phyloP scores from a whole-genome alignment of 2,888 invertebrate species.

The Erynnis tages region DNA sequence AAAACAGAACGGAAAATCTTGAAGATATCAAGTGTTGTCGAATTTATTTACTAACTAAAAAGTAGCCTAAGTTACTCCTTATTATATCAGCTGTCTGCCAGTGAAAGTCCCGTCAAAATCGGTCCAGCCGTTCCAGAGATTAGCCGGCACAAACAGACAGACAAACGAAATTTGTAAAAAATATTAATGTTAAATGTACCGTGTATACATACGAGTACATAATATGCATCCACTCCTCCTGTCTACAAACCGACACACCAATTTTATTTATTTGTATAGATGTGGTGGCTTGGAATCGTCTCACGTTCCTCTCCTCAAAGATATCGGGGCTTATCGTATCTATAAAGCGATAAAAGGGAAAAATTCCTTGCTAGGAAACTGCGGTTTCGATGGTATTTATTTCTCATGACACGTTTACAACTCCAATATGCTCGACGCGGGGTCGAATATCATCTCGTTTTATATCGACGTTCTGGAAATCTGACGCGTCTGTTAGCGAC shows the following conservation, averaged over 20 bases:
- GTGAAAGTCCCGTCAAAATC: too few species aligned
- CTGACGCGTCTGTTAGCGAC: slow-evolving; percentile 1
- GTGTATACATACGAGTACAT: too few species aligned
- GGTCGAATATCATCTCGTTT: slow-evolving; percentile 22
- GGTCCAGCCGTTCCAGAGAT: too few species aligned
- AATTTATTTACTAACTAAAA: slow-evolving; percentile 26
- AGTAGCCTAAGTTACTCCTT: too few species aligned
- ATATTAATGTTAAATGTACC: too few species aligned
- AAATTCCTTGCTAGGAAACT: slow-evolving; percentile 21
- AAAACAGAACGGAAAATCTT: not conserved
- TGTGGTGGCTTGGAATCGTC: slow-evolving; percentile 29
- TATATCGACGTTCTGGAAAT: slow-evolving; percentile 20
- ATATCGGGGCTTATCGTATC: slow-evolving; percentile 37
- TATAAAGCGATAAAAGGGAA: slow-evolving; percentile 34
- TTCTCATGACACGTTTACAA: slow-evolving; percentile 29
- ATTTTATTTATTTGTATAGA: too few species aligned
- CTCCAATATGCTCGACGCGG: slow-evolving; percentile 17
- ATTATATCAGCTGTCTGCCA: too few species aligned
- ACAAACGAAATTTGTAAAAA: too few species aligned
- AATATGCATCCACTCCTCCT: too few species aligned
- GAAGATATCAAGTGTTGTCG: slow-evolving; percentile 20
- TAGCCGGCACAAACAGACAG: too few species aligned
- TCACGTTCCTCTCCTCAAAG: slow-evolving; percentile 33
- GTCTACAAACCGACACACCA: too few species aligned
- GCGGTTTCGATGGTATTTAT: slow-evolving; percentile 28